Percentiles rank a stretch among this genome's conserved stretches.
Conservation (phyloP, 1,140 invertebrate species). For the Scaptodrosophila lebanonensis region DNA sequence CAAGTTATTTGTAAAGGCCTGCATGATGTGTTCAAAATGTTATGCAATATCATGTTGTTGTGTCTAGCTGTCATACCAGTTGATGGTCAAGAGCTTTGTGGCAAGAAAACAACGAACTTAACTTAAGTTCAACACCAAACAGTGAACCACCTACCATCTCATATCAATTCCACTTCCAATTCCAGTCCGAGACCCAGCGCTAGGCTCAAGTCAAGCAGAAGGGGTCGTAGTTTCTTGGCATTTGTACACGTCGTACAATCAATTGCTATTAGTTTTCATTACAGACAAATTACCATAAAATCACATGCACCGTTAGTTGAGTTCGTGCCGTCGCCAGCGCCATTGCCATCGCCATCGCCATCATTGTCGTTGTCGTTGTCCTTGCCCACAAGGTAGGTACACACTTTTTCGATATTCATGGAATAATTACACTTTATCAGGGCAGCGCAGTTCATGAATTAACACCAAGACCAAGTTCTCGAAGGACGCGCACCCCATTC, state of each 20-base stretch:
- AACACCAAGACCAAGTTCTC: conserved; percentile 25
- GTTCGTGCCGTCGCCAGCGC: conserved; percentile 25
- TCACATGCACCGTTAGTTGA: conserved; percentile 48
- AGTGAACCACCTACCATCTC: too few species aligned
- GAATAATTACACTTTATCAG: conserved; percentile 74
- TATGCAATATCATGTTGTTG: conserved; percentile 5
- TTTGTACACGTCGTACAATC: conserved; percentile 66
- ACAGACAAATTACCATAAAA: conserved; percentile 71
- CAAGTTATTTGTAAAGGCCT: too few species aligned
- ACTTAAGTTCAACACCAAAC: too few species aligned
- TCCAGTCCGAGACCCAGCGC: too few species aligned
- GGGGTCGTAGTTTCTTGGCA: conserved; percentile 32
- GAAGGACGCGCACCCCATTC: too few species aligned
- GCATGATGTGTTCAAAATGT: neutral
- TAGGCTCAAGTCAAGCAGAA: too few species aligned
- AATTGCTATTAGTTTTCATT: conserved; percentile 75
- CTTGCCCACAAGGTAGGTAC: conserved; percentile 38
- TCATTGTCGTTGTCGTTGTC: conserved; percentile 5
- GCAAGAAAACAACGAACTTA: conserved; percentile 4
- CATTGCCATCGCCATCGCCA: neutral
- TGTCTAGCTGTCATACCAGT: conserved; percentile 1
- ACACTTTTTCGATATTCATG: conserved; percentile 70
- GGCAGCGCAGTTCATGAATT: conserved; percentile 57
- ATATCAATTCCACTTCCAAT: too few species aligned
- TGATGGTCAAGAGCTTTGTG: conserved; percentile 26